These are phyloP conservation scores for Phrynocephalus vlangalii DNA, from an alignment of 2,797 vertebrate species.

Conservation along the genomic window DNA sequence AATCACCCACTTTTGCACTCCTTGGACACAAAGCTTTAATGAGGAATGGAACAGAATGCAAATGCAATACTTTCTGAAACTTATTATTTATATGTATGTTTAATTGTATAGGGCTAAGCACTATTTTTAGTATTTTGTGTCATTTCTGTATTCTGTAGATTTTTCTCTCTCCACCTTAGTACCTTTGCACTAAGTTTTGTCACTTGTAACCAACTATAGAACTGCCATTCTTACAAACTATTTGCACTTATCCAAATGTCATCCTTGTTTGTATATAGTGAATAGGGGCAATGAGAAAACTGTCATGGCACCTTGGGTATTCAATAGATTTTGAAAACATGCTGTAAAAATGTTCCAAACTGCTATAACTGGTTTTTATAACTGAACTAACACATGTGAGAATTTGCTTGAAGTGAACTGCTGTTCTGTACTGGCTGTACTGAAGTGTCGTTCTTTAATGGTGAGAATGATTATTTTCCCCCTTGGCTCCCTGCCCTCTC, in stretches of 20 bases:
- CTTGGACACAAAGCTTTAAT: slow-evolving; percentile 80
- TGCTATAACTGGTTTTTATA: slow-evolving; percentile 71
- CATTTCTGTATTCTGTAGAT: slow-evolving; percentile 74
- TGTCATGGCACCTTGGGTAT: slow-evolving; percentile 65
- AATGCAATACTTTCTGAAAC: slow-evolving; percentile 78
- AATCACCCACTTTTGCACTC: slow-evolving; percentile 74
- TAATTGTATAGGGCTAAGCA: slow-evolving; percentile 73
- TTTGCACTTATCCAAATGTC: slow-evolving; percentile 59
- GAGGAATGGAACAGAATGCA: slow-evolving; percentile 67
- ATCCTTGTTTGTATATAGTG: slow-evolving; percentile 52
- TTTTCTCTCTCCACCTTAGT: slow-evolving; percentile 61
- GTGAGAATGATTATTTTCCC: slow-evolving; percentile 66
- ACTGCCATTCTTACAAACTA: slow-evolving; percentile 67
- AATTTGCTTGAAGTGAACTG: slow-evolving; percentile 72
- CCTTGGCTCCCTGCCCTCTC: neutral
- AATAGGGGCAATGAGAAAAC: slow-evolving; percentile 61
- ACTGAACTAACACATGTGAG: slow-evolving; percentile 60
- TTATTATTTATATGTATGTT: slow-evolving; percentile 69
- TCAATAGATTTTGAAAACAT: slow-evolving; percentile 64
- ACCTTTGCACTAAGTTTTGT: slow-evolving; percentile 74
- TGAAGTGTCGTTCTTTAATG: slow-evolving; percentile 75
- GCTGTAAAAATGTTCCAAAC: slow-evolving; percentile 68
- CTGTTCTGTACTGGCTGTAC: slow-evolving; percentile 73
- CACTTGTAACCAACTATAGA: slow-evolving; percentile 74
- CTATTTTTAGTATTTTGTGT: slow-evolving; percentile 72